phyloP scores from a whole-genome alignment of 2,797 vertebrate species.

The Phrynocephalus forsythii region DNA sequence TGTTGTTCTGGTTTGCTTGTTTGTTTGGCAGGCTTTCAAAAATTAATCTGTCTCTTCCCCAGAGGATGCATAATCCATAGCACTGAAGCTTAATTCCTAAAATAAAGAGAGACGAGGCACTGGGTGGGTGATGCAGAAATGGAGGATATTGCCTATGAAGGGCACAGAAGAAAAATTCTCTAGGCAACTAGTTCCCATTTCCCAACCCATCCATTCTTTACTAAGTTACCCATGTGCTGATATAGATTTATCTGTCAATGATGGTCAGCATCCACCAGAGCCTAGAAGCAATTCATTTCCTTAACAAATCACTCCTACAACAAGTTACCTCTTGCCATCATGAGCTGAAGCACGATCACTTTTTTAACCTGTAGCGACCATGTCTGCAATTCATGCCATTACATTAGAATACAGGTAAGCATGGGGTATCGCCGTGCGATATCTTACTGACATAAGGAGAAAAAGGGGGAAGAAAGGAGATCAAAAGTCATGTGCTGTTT shows the following conservation, averaged over 20 bases:
- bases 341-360: too few species aligned
- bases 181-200: neutral
- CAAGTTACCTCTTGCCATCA: too few species aligned
- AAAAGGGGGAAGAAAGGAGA: too few species aligned
- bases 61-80: neutral
- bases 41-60: slow-evolving; percentile 44
- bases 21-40: slow-evolving; percentile 27
- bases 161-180: too few species aligned
- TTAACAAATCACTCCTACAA: too few species aligned
- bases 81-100: neutral
- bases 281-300: neutral
- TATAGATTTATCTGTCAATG: too few species aligned
- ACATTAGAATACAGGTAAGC: too few species aligned
- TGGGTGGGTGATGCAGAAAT: neutral
- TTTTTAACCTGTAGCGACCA: too few species aligned
- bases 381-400: too few species aligned
- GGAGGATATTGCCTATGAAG: neutral
- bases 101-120: neutral
- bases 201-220: neutral
- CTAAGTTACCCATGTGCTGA: neutral
- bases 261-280: neutral
- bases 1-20: neutral
- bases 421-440: too few species aligned
- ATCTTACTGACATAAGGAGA: too few species aligned
- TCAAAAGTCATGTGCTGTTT: too few species aligned